Percentiles rank a stretch among this genome's conserved stretches.
phyloP scores from a whole-genome alignment of 2,888 invertebrate species.

The Drosophila quinaria region DNA sequence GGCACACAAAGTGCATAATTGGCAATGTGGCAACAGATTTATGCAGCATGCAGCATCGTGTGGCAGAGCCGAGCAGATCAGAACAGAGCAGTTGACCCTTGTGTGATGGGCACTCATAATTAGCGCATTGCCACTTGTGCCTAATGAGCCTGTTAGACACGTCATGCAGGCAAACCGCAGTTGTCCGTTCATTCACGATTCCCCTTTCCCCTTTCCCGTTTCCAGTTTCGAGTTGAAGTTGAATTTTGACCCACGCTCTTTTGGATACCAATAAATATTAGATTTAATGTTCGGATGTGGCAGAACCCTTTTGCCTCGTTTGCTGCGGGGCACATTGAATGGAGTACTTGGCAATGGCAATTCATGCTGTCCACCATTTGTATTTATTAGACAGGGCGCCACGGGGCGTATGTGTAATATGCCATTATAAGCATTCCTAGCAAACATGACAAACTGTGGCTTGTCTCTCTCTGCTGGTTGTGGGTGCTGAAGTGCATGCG shows the following conservation, averaged over 20 bases:
- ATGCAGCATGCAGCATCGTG: slow-evolving; percentile 39
- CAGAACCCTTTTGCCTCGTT: slow-evolving; percentile 21
- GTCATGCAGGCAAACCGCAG: slow-evolving; percentile 44
- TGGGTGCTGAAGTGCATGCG: slow-evolving; percentile 33
- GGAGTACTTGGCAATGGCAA: slow-evolving; percentile 35
- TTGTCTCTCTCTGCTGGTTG: slow-evolving; percentile 26
- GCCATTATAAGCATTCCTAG: slow-evolving; percentile 64
- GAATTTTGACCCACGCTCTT: slow-evolving; percentile 42
- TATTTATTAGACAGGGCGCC: slow-evolving; percentile 77
- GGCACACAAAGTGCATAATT: slow-evolving; percentile 73
- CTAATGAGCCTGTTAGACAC: slow-evolving; percentile 84
- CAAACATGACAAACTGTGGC: slow-evolving; percentile 65
- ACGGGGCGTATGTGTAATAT: slow-evolving; percentile 81
- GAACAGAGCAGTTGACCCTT: slow-evolving; percentile 40
- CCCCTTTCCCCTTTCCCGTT: background rate
- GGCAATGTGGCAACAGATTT: slow-evolving; percentile 66
- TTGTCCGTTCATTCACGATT: background rate
- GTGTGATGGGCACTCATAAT: slow-evolving; percentile 67
- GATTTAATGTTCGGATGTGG: slow-evolving; percentile 42
- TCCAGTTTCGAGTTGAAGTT: background rate
- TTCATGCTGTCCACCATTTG: slow-evolving; percentile 76
- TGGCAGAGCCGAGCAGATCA: background rate
- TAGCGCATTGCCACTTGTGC: slow-evolving; percentile 84
- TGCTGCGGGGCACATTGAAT: slow-evolving; percentile 31
- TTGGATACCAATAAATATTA: slow-evolving; percentile 71